Base-by-base conservation (phyloP, 2,888 invertebrate genomes). In the Drosophila fungiperda region DNA sequence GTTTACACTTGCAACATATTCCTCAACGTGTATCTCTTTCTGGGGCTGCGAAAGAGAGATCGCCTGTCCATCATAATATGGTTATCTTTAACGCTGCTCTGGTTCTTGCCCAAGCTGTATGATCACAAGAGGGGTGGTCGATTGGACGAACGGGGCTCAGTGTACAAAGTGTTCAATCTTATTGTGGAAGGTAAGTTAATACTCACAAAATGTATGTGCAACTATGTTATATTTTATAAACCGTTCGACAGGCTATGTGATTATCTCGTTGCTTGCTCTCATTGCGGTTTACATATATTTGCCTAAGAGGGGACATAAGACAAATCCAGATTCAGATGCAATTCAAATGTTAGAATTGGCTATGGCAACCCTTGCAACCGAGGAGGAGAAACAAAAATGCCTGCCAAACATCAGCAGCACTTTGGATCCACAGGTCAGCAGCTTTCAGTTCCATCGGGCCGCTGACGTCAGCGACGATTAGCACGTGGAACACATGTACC, bases 21-120 rank as follows among this genome's bases (percentile, higher is more conserved):
- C n/a, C 77, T 77, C 55, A 78, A 80, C 38, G 62, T 40, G 9
- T 71, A 79, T 67, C 78, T 78, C 80, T 78, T 78, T 29, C 9
- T 79, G 42, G 76, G 80, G 6, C 76, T 78, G 58, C 80, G 80
- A 5, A 78, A 79, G 78, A 78, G 78, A 76, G 67, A 75, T 78
- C 80, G 78, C 29, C 52, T 62, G n/a, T 52, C 76, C 38, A 57
- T 80, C 20, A 52, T 63, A 23, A 26, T 78, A 1, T 78, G 78
- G 78, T 62, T 68, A 70, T 70, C 76, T 76, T 65, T 78, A 29
- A 78, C 78, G 17, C 20, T 78, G 49, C 52, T 71, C 20, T 80
- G 78, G 78, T 71, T 78, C 26, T 20, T 68, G 59, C 80, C 78
- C 49, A 80, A 78, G 48, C 40, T 78, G 12, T 68, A 75, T 40